These are phyloP conservation scores for Galerucella calmariensis DNA, from an alignment of 2,888 invertebrate genomes.

Conservation along the genomic window DNA sequence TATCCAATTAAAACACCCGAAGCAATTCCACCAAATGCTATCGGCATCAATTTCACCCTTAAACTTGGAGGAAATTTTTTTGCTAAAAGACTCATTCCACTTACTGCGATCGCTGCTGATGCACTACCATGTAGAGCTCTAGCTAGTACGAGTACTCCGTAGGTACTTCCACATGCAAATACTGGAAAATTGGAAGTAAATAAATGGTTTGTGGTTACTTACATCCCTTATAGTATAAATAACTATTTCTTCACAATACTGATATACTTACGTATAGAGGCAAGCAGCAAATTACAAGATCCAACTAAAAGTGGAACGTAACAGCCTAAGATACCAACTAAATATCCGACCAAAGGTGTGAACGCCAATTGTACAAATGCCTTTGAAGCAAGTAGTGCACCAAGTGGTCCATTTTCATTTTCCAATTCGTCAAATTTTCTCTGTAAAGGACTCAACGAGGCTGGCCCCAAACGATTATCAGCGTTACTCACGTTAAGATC, in stretches of 20 bases:
- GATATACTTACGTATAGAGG: slow-evolving; percentile 73
- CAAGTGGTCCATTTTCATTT: slow-evolving; percentile 75
- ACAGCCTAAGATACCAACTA: slow-evolving; percentile 75
- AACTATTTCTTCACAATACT: not conserved
- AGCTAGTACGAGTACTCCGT: slow-evolving; percentile 76
- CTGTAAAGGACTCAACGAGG: slow-evolving; percentile 63
- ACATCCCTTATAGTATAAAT: no score
- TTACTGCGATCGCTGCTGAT: slow-evolving; percentile 82
- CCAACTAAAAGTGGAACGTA: slow-evolving; percentile 76
- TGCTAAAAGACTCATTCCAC: slow-evolving; percentile 85
- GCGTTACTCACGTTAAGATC: slow-evolving; percentile 59
- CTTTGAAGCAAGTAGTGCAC: slow-evolving; percentile 78
- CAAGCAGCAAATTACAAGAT: slow-evolving; percentile 74
- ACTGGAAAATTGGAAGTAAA: slow-evolving; percentile 66
- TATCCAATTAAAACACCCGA: slow-evolving; percentile 84
- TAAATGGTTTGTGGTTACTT: no score
- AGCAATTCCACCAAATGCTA: slow-evolving; percentile 83
- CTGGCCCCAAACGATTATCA: slow-evolving; percentile 48
- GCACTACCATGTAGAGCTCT: slow-evolving; percentile 83
- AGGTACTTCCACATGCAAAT: slow-evolving; percentile 80
- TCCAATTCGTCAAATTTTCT: slow-evolving; percentile 64
- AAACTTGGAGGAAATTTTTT: slow-evolving; percentile 68
- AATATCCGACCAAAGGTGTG: slow-evolving; percentile 79
- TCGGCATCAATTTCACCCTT: slow-evolving; percentile 80
- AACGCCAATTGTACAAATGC: slow-evolving; percentile 82